These are phyloP conservation scores for Erpobdella octoculata DNA, from an alignment of 2,888 invertebrate species.

Conservation along the genomic window DNA sequence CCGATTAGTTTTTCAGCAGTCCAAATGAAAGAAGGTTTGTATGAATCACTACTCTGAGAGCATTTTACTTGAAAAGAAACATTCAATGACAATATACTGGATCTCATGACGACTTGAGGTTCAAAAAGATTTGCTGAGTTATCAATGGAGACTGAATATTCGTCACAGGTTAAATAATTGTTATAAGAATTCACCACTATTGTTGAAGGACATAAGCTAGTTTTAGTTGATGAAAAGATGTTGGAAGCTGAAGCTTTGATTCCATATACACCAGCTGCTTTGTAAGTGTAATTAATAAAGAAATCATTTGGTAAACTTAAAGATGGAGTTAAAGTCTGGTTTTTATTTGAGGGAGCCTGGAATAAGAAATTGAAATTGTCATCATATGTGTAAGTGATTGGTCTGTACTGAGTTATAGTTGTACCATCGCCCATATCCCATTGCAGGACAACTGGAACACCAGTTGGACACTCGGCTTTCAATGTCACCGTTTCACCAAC, in stretches of 20 bases:
- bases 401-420: neutral
- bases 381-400: slow-evolving; percentile 1
- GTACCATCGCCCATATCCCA: slow-evolving; percentile 37
- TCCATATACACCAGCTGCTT: slow-evolving; percentile 38
- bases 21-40: slow-evolving; percentile 30
- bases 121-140: slow-evolving; percentile 22
- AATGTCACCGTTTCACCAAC: slow-evolving; percentile 38
- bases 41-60: neutral
- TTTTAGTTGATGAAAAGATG: slow-evolving; percentile 40
- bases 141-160: slow-evolving; percentile 10
- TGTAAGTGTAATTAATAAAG: slow-evolving; percentile 30
- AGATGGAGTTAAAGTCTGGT: neutral
- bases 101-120: slow-evolving; percentile 27
- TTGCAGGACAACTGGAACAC: slow-evolving; percentile 36
- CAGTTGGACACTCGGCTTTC: slow-evolving; percentile 42
- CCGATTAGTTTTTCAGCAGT: slow-evolving; percentile 21
- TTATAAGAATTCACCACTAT: slow-evolving; percentile 36
- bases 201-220: slow-evolving; percentile 44
- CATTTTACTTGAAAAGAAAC: slow-evolving; percentile 19
- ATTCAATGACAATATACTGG: slow-evolving; percentile 24
- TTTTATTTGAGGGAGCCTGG: too few relatives aligned
- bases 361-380: slow-evolving; percentile 21
- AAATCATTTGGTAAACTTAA: slow-evolving; percentile 11
- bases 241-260: slow-evolving; percentile 42
- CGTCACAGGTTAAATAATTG: slow-evolving; percentile 15